Evolutionary conservation across 2,797 vertebrate species (phyloP).

Genomic region (Moxostoma hubbsi): DNA sequence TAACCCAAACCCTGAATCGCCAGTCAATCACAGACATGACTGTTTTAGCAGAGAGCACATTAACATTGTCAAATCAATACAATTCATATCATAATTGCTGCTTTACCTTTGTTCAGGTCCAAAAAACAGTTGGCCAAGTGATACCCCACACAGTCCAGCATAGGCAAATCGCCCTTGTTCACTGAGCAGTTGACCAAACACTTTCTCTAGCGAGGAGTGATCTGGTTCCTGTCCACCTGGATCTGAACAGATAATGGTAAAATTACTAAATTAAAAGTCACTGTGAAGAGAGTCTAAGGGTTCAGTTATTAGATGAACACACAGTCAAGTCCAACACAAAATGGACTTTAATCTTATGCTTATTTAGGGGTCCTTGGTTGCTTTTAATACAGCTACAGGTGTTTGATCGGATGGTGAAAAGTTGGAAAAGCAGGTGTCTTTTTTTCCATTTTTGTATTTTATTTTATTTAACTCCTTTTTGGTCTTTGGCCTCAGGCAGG

Average conservation of each 20-base stretch:
- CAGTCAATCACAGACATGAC: not conserved
- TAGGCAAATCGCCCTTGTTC: conserved; percentile 88
- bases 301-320: not conserved
- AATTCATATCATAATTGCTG: too few species aligned
- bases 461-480: too few species aligned
- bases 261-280: not conserved
- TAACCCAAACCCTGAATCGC: not conserved
- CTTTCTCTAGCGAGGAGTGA: conserved; percentile 47
- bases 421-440: too few species aligned
- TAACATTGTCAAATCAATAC: too few species aligned
- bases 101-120: conserved; percentile 82
- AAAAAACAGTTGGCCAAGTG: conserved; percentile 83
- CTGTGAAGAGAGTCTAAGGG: not conserved
- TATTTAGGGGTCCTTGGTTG: too few species aligned
- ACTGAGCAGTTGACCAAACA: conserved; percentile 71
- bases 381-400: too few species aligned
- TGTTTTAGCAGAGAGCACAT: not conserved
- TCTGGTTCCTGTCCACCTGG: conserved; percentile 61
- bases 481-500: too few species aligned
- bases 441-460: too few species aligned
- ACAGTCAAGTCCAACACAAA: too few species aligned
- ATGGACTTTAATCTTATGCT: too few species aligned
- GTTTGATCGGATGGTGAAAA: too few species aligned
- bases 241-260: conserved; percentile 25
- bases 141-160: conserved; percentile 83